These are phyloP conservation scores for Cataglyphis hispanica DNA, from an alignment of 1,140 invertebrate genomes.

Conservation along the genomic window DNA sequence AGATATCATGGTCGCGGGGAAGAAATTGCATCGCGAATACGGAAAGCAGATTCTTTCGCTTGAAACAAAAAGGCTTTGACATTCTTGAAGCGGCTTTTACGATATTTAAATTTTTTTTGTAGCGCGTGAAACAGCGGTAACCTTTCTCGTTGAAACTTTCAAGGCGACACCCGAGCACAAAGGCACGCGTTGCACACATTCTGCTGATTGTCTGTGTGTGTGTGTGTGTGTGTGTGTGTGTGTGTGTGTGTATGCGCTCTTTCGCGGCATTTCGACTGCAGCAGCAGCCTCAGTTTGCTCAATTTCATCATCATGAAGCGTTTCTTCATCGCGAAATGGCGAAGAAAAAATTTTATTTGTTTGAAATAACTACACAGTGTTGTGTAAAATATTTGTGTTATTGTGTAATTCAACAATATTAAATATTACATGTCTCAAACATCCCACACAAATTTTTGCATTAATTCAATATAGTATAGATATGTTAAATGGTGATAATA, in stretches of 20 bases:
- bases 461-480: too few species aligned
- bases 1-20: neutral
- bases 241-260: neutral
- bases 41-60: neutral
- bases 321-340: neutral
- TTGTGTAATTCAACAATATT: too few species aligned
- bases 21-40: neutral
- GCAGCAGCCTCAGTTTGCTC: neutral
- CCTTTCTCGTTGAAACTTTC: slow-evolving; percentile 57
- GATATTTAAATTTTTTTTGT: slow-evolving; percentile 38
- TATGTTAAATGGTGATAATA: too few species aligned
- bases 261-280: slow-evolving; percentile 5
- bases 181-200: slow-evolving; percentile 3
- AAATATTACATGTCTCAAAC: too few species aligned
- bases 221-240: too few species aligned
- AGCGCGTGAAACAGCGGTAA: slow-evolving; percentile 21
- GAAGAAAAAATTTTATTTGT: neutral
- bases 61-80: neutral
- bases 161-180: slow-evolving; percentile 39
- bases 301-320: slow-evolving; percentile 1
- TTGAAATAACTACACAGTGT: neutral
- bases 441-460: too few species aligned
- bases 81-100: neutral
- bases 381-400: too few species aligned
- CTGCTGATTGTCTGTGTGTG: neutral